Conservation (phyloP, 1,140 invertebrate genomes). For the Cotesia glomerata region DNA sequence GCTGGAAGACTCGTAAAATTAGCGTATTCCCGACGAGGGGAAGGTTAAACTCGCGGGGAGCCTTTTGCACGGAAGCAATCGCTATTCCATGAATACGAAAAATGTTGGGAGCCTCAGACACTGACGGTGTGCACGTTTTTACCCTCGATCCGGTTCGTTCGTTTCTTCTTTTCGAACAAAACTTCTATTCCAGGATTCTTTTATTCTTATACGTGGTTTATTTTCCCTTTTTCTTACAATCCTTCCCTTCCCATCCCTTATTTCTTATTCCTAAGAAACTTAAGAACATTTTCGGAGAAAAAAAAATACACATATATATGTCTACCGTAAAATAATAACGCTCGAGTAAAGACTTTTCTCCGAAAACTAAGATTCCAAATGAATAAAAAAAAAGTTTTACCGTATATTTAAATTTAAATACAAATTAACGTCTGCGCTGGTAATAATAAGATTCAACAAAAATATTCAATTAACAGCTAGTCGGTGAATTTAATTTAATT, state of each 20-base stretch:
- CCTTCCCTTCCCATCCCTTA: not conserved
- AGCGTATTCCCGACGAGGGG: constrained; percentile 51
- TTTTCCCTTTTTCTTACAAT: not conserved
- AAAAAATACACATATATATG: too few species aligned
- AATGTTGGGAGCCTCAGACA: constrained; percentile 36
- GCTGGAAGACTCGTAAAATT: constrained; percentile 47
- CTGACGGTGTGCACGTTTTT: constrained; percentile 21
- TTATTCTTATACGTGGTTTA: not conserved
- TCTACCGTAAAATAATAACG: too few species aligned
- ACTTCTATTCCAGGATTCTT: constrained; percentile 6
- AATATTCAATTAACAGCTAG: too few species aligned
- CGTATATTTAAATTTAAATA: too few species aligned
- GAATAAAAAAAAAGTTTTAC: too few species aligned
- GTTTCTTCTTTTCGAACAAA: not conserved
- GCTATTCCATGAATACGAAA: constrained; percentile 60
- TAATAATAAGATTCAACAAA: too few species aligned
- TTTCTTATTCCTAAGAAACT: too few species aligned
- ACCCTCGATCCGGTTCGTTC: constrained; percentile 4
- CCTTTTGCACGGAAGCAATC: constrained; percentile 48
- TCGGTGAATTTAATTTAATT: too few species aligned
- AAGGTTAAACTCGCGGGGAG: constrained; percentile 29
- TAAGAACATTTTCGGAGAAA: too few species aligned
- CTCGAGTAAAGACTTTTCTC: too few species aligned
- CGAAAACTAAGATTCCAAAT: too few species aligned
- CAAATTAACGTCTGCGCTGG: too few species aligned